A percentile compares a stretch with the other conserved stretches of the same genome.
Conservation (phyloP, 2,888 invertebrate genomes). For the Tupiocoris notatus region DNA sequence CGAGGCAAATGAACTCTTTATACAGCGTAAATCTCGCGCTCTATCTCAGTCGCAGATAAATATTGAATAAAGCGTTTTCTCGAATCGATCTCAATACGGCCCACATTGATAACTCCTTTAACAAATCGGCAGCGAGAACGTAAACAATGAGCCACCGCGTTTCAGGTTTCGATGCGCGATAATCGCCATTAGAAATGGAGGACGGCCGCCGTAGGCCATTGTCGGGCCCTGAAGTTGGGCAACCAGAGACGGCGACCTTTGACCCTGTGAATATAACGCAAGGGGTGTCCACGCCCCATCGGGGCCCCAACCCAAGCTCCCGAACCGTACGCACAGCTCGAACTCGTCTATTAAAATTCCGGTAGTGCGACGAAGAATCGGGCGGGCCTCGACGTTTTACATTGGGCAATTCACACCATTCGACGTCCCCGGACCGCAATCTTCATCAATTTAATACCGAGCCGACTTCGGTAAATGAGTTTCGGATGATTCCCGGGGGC, state of each 20-base stretch:
- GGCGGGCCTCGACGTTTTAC: background rate
- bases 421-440: background rate
- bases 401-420: background rate
- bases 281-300: constrained; percentile 38
- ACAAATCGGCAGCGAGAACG: constrained; percentile 13
- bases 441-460: background rate
- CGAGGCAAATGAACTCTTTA: no score
- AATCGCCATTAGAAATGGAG: constrained; percentile 34
- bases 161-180: constrained; percentile 34
- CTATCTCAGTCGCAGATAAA: no score
- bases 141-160: constrained; percentile 32
- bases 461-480: background rate
- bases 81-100: no score
- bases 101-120: background rate
- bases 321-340: no score
- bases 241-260: constrained; percentile 15
- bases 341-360: background rate
- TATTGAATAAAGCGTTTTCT: no score
- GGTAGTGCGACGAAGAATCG: background rate
- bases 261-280: constrained; percentile 31
- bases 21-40: no score
- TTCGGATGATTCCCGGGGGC: background rate
- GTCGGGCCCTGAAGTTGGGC: constrained; percentile 22
- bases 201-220: constrained; percentile 29
- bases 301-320: background rate